These are phyloP conservation scores for Martes martes DNA, from an alignment of 2,113 vertebrate genomes.

Conservation along the genomic window DNA sequence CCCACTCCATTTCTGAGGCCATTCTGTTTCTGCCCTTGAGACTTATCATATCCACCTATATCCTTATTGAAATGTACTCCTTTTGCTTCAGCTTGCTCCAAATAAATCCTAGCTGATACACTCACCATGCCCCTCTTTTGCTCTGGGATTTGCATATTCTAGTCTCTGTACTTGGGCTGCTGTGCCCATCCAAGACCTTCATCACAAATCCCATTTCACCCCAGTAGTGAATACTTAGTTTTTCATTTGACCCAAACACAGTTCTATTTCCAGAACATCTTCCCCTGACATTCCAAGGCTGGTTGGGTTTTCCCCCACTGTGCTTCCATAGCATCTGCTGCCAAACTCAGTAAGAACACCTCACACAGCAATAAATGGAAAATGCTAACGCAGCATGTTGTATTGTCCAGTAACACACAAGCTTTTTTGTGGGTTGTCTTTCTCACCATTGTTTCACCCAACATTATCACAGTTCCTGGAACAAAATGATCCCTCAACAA, in stretches of 20 bases:
- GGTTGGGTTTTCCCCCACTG: neutral
- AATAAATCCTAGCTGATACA: neutral
- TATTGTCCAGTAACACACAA: accelerated
- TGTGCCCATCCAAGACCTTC: neutral
- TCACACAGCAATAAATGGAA: neutral
- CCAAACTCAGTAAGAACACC: neutral
- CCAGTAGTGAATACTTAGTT: neutral
- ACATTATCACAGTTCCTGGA: neutral
- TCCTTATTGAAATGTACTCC: neutral
- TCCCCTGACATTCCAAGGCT: neutral
- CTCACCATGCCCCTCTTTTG: neutral
- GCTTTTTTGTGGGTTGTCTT: neutral
- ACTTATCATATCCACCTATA: too few species aligned
- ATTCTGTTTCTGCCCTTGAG: neutral
- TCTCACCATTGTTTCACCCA: neutral
- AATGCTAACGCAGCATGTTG: neutral
- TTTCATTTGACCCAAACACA: neutral
- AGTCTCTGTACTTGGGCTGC: neutral
- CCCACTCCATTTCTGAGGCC: neutral
- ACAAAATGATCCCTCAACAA: neutral
- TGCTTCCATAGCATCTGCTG: neutral
- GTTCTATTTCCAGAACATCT: neutral
- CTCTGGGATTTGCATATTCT: neutral
- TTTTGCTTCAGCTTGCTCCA: neutral
- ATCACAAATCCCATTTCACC: neutral